Base-by-base conservation (phyloP, 2,888 invertebrate genomes). In the Neelides folsomi region DNA sequence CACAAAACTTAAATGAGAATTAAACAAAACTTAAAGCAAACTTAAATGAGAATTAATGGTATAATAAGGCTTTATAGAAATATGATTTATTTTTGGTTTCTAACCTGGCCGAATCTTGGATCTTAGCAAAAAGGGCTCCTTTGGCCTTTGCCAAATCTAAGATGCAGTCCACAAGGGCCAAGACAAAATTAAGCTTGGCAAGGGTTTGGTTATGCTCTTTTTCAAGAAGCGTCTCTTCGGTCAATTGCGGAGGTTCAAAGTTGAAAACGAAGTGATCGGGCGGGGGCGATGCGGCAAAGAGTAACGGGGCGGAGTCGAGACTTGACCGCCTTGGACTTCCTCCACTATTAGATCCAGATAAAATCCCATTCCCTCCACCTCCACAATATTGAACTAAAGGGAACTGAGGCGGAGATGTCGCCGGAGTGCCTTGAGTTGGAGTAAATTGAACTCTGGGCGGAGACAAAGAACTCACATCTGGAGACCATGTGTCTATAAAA, bases 201-300 rank as follows among this genome's bases (percentile, higher is more conserved):
- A 98, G 77, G 43, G 90, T 93, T 71, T 93, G 92, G 75, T 92
- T 93, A 75, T 95, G 94, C 73, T 92, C 92, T 69, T 86, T 83
- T 81, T 86, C 73, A 1, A 72, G 69, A 48, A 66, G 52, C 54
- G 58, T 63, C 51, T 65, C 65, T 39, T 65, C 65, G 1, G 65
- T 65, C 8, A 65, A 55, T 50, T 63, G 60, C 36, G 65, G 65
- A 10, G 65, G 65, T 51, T 65, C 65, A 50, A 65, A 65, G 47
- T 65, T 65, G 46, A 65, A 63, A 37, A 63, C 62, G 48, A 62
- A 63, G 43, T 62, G 60, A 47, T 63, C 63, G 1, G 63, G 60
- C 0, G 64, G 64, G 8, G 65, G 65, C 1, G 62, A 62, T 5
- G 60, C 58, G 19, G 60, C 63, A 48, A 56, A 65, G 9, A 65